Evolutionary conservation across 2,797 vertebrate genomes (phyloP), one percentile per base, ranked within the genome.

Genomic region (Rhinogobio ventralis): DNA sequence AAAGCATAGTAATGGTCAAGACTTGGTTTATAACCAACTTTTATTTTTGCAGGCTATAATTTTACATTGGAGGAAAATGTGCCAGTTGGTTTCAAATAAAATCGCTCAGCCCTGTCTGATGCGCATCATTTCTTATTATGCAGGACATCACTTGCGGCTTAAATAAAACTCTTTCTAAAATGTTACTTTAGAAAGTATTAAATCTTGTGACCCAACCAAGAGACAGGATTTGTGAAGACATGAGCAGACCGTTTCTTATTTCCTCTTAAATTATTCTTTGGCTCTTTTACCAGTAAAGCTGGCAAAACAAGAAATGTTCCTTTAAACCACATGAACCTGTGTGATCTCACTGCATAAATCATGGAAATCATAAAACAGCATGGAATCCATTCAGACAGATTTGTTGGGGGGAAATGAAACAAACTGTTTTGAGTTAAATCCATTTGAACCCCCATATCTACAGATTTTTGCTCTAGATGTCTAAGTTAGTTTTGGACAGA

Each of bases 241-340:
- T 5, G 23, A 72, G 64, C 23, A 62, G 28, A 30, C 57, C 23
- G 20, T 69, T 45, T 45, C 46, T 36, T 42, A 45, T 77, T 67
- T 77, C 15, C n/a, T 62, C 60, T 60, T 75, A 28, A 42, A 62
- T 62, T 28, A 20, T 69, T 33, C 8, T 42, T 55, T 42, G 5
- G 11, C 19, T 81, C 14, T 28, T 81, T 81, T 39, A 25, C 23
- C 33, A 57, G 79, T 39, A 55, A 42, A 81, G 30, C 66, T 55
- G 64, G 46, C 42, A 64, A 28, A 39, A 62, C 55, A 62, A 78
- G 57, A 46, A 64, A 78, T 78, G 25, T 66, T 11, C 39, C 77
- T 80, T 68, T 55, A 80, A 80, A 81, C 15, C 28, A 33, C 28
- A 67, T 67, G 25, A 42, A 81, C 79, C 23, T 81, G 66, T 51